Evolutionary conservation across 1,140 invertebrate genomes (phyloP).

Genomic region (Reticulitermes speratus): DNA sequence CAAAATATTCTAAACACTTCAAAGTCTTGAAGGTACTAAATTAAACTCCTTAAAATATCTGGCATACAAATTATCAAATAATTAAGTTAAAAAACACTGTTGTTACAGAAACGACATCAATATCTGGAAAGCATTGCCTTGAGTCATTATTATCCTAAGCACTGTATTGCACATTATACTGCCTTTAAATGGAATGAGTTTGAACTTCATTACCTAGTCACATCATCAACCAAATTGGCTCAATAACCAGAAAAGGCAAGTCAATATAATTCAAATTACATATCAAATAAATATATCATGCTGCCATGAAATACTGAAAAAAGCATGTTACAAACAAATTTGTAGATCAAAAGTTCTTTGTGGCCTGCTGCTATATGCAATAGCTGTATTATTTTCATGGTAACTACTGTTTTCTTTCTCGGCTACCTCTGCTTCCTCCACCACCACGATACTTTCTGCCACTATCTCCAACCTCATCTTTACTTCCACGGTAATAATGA

Average conservation of each 20-base stretch:
- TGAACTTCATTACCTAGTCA: slow-evolving; percentile 1
- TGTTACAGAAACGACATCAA: background rate
- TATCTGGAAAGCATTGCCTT: background rate
- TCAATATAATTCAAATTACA: background rate
- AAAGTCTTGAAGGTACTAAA: background rate
- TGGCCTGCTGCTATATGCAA: background rate
- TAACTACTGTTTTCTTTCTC: slow-evolving; percentile 21
- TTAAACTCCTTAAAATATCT: background rate
- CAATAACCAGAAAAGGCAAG: background rate
- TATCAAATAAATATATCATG: background rate
- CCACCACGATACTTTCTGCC: slow-evolving; percentile 29
- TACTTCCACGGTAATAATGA: slow-evolving; percentile 30
- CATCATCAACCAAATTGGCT: background rate
- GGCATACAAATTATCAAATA: background rate
- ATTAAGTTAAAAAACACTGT: background rate
- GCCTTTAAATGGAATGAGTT: background rate
- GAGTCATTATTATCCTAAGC: background rate
- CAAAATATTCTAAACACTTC: background rate
- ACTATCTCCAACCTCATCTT: slow-evolving; percentile 23
- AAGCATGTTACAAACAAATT: background rate
- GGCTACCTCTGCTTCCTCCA: slow-evolving; percentile 26
- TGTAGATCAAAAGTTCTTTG: background rate
- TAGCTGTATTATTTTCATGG: background rate
- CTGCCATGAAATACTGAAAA: background rate
- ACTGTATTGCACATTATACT: slow-evolving; percentile 3